phyloP scores from a whole-genome alignment of 2,113 vertebrate species.

The Pluvialis apricaria region DNA sequence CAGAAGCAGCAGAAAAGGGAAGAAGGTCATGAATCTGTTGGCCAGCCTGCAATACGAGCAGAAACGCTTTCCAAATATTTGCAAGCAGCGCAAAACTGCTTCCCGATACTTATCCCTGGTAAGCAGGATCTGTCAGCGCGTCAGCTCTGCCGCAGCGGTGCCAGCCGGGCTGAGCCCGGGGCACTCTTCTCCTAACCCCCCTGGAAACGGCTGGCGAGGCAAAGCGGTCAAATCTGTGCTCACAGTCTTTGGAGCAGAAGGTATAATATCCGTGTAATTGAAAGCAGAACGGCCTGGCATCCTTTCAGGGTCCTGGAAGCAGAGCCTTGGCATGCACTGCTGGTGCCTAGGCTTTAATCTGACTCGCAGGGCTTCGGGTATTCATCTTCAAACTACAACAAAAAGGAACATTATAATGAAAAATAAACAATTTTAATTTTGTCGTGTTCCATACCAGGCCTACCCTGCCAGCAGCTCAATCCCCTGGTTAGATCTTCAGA shows the following conservation, averaged over 20 bases:
- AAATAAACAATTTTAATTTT: not conserved
- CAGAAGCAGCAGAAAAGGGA: not conserved
- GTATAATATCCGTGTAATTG: not conserved
- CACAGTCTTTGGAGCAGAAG: not conserved
- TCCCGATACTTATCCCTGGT: not conserved
- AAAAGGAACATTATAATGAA: not conserved
- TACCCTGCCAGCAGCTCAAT: not conserved
- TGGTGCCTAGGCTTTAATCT: not conserved
- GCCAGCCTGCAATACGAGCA: not conserved
- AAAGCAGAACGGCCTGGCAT: not conserved
- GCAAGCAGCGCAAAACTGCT: not conserved
- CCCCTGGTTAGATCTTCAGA: not conserved
- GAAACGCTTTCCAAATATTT: not conserved
- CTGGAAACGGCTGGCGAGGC: not conserved
- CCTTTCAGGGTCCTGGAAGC: not conserved
- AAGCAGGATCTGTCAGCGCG: fast-evolving
- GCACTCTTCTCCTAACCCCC: not conserved
- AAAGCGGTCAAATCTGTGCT: not conserved
- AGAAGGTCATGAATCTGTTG: fast-evolving
- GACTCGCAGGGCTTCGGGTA: not conserved
- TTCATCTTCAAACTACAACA: not conserved
- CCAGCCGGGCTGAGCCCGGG: not conserved
- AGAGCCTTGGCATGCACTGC: not conserved
- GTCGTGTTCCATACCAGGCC: not conserved
- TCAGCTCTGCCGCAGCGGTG: not conserved